These are phyloP conservation scores for Tinamus major DNA, from an alignment of 2,797 vertebrate species.

Conservation along the genomic window DNA sequence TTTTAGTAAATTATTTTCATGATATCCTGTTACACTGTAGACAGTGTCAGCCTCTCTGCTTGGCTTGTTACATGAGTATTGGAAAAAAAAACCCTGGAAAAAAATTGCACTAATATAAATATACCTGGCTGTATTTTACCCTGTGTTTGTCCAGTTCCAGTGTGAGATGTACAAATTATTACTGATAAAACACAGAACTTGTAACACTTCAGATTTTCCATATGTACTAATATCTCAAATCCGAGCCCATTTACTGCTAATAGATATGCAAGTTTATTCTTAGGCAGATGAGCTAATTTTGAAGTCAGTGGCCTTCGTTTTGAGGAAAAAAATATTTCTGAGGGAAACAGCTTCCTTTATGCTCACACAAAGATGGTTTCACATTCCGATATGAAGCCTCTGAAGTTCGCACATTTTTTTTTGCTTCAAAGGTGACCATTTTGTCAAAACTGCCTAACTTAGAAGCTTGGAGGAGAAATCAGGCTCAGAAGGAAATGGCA, in stretches of 20 bases:
- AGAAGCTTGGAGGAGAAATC: background rate
- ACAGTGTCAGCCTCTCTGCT: slow-evolving; percentile 15
- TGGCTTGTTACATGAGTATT: slow-evolving; percentile 32
- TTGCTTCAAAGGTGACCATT: background rate
- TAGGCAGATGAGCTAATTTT: background rate
- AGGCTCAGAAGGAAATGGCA: background rate
- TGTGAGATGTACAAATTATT: background rate
- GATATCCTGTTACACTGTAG: slow-evolving; percentile 1
- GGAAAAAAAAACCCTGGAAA: slow-evolving; percentile 22
- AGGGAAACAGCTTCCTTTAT: background rate
- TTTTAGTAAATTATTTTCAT: slow-evolving; percentile 36
- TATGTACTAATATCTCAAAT: background rate
- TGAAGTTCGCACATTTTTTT: background rate
- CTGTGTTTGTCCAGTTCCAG: background rate
- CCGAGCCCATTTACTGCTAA: background rate
- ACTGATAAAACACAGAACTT: background rate
- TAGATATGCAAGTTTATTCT: background rate
- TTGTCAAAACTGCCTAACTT: background rate
- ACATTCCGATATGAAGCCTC: rapidly evolving
- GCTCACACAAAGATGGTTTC: background rate
- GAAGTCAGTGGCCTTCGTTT: background rate
- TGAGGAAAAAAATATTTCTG: background rate
- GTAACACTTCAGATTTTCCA: background rate
- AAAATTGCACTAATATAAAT: background rate
- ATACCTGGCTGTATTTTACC: slow-evolving; percentile 7